Evolutionary conservation across 1,140 invertebrate genomes (phyloP).

Genomic region (Pseudobourletiella spinata): DNA sequence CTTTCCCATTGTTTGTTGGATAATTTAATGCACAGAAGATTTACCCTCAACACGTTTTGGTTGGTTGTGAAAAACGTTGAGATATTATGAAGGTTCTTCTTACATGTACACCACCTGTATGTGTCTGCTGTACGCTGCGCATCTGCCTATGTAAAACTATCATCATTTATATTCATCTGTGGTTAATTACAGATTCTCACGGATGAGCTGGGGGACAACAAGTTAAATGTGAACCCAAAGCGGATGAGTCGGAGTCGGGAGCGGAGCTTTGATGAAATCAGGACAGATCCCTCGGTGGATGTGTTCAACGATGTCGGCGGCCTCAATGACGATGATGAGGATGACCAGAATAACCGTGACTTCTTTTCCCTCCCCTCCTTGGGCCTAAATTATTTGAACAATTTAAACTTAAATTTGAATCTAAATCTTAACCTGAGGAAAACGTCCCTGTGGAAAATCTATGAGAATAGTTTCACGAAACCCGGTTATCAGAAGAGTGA

Average conservation of each 20-base stretch:
- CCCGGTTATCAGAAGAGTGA: background rate
- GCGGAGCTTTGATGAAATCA: background rate
- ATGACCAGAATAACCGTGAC: slow-evolving; percentile 15
- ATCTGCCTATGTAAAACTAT: too few relatives aligned
- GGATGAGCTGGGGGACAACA: slow-evolving; percentile 7
- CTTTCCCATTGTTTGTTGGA: too few relatives aligned
- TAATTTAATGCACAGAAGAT: too few relatives aligned
- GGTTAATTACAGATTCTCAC: slow-evolving; percentile 18
- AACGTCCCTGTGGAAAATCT: slow-evolving; percentile 30
- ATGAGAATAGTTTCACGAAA: slow-evolving; percentile 23
- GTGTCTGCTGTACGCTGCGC: too few relatives aligned
- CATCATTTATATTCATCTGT: too few relatives aligned
- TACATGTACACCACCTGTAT: too few relatives aligned
- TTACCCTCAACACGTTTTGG: too few relatives aligned
- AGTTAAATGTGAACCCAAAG: slow-evolving; percentile 3
- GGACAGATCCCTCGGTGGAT: background rate
- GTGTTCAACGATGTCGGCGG: slow-evolving; percentile 3
- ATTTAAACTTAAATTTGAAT: slow-evolving; percentile 25
- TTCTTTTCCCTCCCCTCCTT: slow-evolving; percentile 23
- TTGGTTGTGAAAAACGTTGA: too few relatives aligned
- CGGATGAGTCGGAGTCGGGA: background rate
- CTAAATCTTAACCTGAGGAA: slow-evolving; percentile 22
- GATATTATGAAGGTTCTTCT: too few relatives aligned
- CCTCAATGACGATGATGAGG: background rate
- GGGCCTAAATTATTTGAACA: slow-evolving; percentile 28